Percentiles rank a stretch among this genome's conserved stretches.
These are phyloP conservation scores for Neoarius graeffei DNA, from an alignment of 2,113 vertebrate genomes.

Conservation along the genomic window DNA sequence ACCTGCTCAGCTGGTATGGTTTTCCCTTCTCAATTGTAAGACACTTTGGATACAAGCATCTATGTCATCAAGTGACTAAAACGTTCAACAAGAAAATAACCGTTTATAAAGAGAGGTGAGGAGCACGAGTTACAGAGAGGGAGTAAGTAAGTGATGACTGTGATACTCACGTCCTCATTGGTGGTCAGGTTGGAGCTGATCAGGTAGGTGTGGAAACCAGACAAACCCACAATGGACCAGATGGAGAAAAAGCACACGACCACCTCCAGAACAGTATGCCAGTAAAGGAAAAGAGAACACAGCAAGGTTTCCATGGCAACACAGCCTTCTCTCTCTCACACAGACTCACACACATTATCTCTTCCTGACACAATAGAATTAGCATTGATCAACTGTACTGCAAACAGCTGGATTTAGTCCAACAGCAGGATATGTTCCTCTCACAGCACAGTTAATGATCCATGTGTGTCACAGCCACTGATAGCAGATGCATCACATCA, in stretches of 20 bases:
- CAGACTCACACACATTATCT: constrained; percentile 2
- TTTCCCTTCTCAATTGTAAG: too few species aligned
- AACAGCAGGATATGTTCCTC: not conserved
- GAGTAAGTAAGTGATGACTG: not conserved
- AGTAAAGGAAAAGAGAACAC: constrained; percentile 78
- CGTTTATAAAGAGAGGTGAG: too few species aligned
- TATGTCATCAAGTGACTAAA: too few species aligned
- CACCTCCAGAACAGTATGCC: constrained; percentile 85
- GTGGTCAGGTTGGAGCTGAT: constrained; percentile 98
- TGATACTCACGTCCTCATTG: constrained; percentile 90
- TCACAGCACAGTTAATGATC: not conserved
- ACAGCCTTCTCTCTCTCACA: not conserved
- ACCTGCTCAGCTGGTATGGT: too few species aligned
- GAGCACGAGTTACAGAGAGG: too few species aligned
- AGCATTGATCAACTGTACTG: not conserved
- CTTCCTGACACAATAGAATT: constrained; percentile 1
- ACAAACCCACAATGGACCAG: constrained; percentile 94
- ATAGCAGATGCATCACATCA: not conserved
- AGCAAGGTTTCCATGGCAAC: constrained; percentile 30
- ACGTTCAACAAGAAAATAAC: too few species aligned
- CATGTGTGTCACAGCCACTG: not conserved
- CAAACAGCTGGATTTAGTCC: constrained; percentile 7
- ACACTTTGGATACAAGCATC: too few species aligned
- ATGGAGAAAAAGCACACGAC: constrained; percentile 95
- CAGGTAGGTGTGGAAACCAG: constrained; percentile 93